A percentile compares a stretch with the other conserved stretches of the same genome.
phyloP scores from a whole-genome alignment of 30 jellyfish, hydroid and myxozoan species.

The Hydractinia symbiolongicarpus region DNA sequence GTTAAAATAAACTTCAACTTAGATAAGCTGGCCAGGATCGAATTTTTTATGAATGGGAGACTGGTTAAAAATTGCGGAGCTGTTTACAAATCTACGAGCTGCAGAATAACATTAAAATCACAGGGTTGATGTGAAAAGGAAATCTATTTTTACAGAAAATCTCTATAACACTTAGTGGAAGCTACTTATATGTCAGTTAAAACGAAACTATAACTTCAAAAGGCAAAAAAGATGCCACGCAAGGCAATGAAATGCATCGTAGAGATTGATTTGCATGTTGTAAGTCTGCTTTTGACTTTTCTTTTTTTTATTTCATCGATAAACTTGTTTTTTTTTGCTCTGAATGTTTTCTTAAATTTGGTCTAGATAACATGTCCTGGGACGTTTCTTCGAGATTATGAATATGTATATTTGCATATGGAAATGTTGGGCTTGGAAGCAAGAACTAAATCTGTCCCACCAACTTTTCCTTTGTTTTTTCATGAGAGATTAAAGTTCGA shows the following conservation, averaged over 20 bases:
- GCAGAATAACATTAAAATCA: too few relatives aligned
- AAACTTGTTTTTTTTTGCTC: neutral
- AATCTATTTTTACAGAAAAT: too few relatives aligned
- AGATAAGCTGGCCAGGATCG: too few relatives aligned
- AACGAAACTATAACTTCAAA: too few relatives aligned
- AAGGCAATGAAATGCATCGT: slow-evolving; percentile 92
- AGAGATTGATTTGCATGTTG: slow-evolving; percentile 88
- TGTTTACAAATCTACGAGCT: too few relatives aligned
- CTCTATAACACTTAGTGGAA: too few relatives aligned
- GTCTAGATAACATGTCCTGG: slow-evolving; percentile 98
- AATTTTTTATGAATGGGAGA: too few relatives aligned
- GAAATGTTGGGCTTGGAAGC: slow-evolving; percentile 99
- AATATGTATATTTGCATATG: slow-evolving; percentile 77
- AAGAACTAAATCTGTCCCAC: slow-evolving; percentile 92
- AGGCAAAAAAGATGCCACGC: slow-evolving; percentile 69
- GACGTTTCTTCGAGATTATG: slow-evolving; percentile 86
- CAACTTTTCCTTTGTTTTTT: slow-evolving; percentile 92
- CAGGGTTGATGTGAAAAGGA: too few relatives aligned
- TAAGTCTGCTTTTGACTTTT: slow-evolving; percentile 24
- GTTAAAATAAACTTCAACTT: too few relatives aligned
- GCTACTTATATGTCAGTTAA: too few relatives aligned
- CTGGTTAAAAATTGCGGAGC: too few relatives aligned
- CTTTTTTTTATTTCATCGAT: too few relatives aligned
- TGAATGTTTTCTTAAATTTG: neutral
- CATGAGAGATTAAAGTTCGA: slow-evolving; percentile 88